These are phyloP conservation scores for Scaptomyza cyrtandrae DNA, from an alignment of 2,888 invertebrate genomes.

Conservation along the genomic window DNA sequence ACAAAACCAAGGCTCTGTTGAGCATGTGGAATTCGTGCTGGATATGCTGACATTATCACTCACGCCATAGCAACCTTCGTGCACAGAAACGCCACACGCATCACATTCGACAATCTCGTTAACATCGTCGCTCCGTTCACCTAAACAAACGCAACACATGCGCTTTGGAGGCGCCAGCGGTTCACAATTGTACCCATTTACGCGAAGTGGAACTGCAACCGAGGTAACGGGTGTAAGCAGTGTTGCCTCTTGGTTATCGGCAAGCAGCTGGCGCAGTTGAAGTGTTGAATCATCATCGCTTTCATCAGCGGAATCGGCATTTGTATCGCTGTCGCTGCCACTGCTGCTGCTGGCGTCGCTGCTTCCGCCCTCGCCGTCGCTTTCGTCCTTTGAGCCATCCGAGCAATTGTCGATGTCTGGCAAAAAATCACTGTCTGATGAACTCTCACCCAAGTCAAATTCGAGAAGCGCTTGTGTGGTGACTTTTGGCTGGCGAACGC, in stretches of 20 bases:
- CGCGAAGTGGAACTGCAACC: conserved; percentile 24
- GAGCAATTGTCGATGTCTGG: conserved; percentile 90
- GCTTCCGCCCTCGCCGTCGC: conserved; percentile 87
- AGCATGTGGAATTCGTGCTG: conserved; percentile 96
- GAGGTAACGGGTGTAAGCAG: conserved; percentile 11
- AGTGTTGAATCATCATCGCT: conserved; percentile 79
- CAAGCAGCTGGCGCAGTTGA: conserved; percentile 72
- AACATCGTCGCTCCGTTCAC: conserved; percentile 95
- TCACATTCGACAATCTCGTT: conserved; percentile 99
- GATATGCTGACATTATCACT: conserved; percentile 95
- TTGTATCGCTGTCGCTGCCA: conserved; percentile 71
- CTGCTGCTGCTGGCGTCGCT: conserved; percentile 76
- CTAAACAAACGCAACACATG: conserved; percentile 96
- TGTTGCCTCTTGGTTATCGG: conserved; percentile 51
- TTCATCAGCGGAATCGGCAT: conserved; percentile 60
- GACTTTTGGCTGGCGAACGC: conserved; percentile 87
- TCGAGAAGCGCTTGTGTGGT: conserved; percentile 90
- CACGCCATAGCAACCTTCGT: conserved; percentile 98
- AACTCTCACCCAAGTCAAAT: conserved; percentile 95
- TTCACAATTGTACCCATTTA: conserved; percentile 45
- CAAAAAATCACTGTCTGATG: conserved; percentile 97
- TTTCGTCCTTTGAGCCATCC: conserved; percentile 85
- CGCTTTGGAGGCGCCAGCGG: conserved; percentile 88
- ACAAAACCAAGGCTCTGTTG: conserved; percentile 99
- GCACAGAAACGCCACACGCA: conserved; percentile 97